These are phyloP conservation scores for Lynx canadensis DNA, from an alignment of 2,113 vertebrate species.

Conservation along the genomic window DNA sequence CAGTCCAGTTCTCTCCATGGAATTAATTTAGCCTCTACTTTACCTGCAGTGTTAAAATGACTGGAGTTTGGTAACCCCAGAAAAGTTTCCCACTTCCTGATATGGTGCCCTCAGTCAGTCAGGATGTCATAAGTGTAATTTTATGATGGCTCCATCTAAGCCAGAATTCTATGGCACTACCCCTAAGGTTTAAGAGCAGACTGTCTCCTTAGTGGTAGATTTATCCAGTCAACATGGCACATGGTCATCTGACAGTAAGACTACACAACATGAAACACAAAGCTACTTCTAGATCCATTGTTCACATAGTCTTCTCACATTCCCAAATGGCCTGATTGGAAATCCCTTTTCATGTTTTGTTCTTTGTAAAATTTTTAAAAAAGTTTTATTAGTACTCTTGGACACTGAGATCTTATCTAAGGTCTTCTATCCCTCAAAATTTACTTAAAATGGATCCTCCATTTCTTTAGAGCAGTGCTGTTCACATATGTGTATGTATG, in stretches of 20 bases:
- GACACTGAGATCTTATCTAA: not conserved
- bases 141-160: not conserved
- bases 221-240: not conserved
- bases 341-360: not conserved
- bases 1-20: conserved; percentile 57
- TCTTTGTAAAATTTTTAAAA: not conserved
- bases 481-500: not conserved
- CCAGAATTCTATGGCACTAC: not conserved
- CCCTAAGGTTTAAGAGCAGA: not conserved
- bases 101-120: not conserved
- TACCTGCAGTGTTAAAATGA: conserved; percentile 48
- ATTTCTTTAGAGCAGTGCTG: not conserved
- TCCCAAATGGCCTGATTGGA: not conserved
- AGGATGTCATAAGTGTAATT: not conserved
- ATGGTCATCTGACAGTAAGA: not conserved
- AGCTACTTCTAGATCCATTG: not conserved
- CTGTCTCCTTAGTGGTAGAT: not conserved
- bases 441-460: conserved; percentile 18
- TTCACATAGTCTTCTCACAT: conserved; percentile 14
- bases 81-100: not conserved
- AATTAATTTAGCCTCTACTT: conserved; percentile 47
- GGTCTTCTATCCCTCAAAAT: not conserved
- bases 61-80: not conserved
- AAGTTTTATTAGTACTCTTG: not conserved
- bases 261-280: conserved; percentile 26